phyloP scores from a whole-genome alignment of 2,888 invertebrate species.

The Vanessa cardui region DNA sequence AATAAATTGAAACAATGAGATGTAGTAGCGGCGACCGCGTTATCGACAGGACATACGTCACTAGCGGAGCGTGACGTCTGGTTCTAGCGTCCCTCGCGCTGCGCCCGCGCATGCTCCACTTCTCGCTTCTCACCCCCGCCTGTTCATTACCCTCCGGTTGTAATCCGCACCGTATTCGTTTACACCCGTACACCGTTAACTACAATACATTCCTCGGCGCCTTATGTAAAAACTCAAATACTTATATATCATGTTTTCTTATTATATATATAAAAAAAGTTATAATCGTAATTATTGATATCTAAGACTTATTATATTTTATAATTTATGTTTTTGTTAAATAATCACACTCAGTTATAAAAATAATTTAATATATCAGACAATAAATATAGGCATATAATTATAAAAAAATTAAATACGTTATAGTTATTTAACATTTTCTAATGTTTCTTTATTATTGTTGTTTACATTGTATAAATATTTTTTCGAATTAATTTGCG shows the following conservation, averaged over 20 bases:
- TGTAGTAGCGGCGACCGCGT: conserved; percentile 51
- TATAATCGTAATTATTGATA: too few species aligned
- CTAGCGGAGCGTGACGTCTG: conserved; percentile 68
- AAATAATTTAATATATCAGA: too few species aligned
- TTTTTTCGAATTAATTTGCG: too few species aligned
- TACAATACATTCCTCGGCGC: not conserved
- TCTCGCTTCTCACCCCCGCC: conserved; percentile 19
- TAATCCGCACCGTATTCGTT: conserved; percentile 26
- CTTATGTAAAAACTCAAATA: not conserved
- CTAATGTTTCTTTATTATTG: not conserved
- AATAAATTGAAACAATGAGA: conserved; percentile 53
- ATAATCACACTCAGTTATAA: too few species aligned
- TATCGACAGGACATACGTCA: conserved; percentile 64
- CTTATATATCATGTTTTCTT: not conserved
- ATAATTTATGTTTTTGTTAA: too few species aligned
- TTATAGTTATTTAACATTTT: too few species aligned
- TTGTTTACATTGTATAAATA: not conserved
- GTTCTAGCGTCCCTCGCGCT: conserved; percentile 34
- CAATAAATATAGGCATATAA: too few species aligned
- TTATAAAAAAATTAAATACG: too few species aligned
- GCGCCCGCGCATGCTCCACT: conserved; percentile 19
- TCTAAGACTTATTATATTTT: too few species aligned
- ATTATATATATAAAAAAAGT: too few species aligned
- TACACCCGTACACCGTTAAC: conserved; percentile 14
- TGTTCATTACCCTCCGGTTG: conserved; percentile 40